These are phyloP conservation scores for Ictidomys tridecemlineatus DNA, from an alignment of 2,113 vertebrate species.

Conservation along the genomic window DNA sequence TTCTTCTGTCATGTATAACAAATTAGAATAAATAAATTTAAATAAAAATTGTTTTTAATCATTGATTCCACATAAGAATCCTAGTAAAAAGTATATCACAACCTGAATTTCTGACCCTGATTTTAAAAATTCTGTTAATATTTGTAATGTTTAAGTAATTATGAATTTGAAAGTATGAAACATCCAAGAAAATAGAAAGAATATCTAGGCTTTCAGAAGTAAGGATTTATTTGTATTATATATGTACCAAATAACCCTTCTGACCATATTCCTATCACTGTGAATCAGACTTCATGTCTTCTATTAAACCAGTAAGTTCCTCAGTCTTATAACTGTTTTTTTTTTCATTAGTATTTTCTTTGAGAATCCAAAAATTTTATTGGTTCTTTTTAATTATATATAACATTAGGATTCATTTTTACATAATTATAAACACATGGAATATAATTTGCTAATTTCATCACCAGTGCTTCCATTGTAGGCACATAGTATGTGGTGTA, in stretches of 20 bases:
- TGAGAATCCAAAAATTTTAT: not conserved
- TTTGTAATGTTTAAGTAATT: not conserved
- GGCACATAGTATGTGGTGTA: not conserved
- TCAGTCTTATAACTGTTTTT: not conserved
- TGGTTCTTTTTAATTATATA: no score
- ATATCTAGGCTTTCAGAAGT: not conserved
- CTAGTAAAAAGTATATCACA: not conserved
- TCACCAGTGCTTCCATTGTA: not conserved
- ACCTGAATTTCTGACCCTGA: not conserved
- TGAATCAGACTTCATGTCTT: not conserved
- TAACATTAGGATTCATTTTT: no score
- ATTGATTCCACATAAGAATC: not conserved
- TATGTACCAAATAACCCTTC: not conserved
- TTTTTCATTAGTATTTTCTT: not conserved
- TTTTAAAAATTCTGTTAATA: slow-evolving; percentile 47
- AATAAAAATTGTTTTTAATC: not conserved
- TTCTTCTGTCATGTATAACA: no score
- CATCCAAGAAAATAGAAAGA: not conserved
- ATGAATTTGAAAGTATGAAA: not conserved
- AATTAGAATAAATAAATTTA: no score
- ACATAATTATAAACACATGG: no score
- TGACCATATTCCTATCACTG: not conserved
- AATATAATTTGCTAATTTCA: no score
- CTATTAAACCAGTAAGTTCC: not conserved
- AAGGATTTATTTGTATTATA: not conserved